Evolutionary conservation across 2,888 invertebrate genomes (phyloP).

Genomic region (Dicyrtomina minuta): DNA sequence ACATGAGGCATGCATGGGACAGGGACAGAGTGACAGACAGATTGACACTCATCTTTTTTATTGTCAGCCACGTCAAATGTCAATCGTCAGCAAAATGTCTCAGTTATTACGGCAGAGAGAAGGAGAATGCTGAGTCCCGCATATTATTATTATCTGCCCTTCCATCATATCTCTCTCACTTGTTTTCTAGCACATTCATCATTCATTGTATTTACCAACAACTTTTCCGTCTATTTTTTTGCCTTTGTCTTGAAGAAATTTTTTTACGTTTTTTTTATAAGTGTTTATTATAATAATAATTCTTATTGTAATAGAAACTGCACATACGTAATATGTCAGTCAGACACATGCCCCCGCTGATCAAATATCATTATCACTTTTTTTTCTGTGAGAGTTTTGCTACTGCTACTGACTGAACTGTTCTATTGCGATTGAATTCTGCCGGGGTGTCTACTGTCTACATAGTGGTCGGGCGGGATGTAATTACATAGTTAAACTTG

Average conservation of each 20-base stretch:
- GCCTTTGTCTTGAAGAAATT: not conserved
- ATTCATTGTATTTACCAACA: not conserved
- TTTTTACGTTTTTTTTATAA: not conserved
- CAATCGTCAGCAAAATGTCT: conserved; percentile 24
- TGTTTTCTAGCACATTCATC: not conserved
- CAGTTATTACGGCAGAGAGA: conserved; percentile 16
- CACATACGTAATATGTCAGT: too few relatives aligned
- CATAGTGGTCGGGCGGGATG: too few relatives aligned
- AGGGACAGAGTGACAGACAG: conserved; percentile 8
- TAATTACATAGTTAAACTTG: not conserved
- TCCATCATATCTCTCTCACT: not conserved
- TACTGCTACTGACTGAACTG: too few relatives aligned
- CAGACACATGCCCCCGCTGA: too few relatives aligned
- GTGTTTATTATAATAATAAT: too few relatives aligned
- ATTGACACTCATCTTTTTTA: not conserved
- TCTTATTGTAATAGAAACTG: too few relatives aligned
- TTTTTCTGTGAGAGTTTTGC: too few relatives aligned
- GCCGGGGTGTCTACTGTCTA: too few relatives aligned
- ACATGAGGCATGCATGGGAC: not conserved
- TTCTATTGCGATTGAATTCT: too few relatives aligned
- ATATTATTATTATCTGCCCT: too few relatives aligned
- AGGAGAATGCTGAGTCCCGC: too few relatives aligned
- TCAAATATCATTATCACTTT: too few relatives aligned
- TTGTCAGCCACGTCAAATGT: conserved; percentile 11
- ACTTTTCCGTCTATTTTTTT: not conserved